These are phyloP conservation scores for Carollia perspicillata DNA, from an alignment of 2,113 vertebrate species.

Conservation along the genomic window DNA sequence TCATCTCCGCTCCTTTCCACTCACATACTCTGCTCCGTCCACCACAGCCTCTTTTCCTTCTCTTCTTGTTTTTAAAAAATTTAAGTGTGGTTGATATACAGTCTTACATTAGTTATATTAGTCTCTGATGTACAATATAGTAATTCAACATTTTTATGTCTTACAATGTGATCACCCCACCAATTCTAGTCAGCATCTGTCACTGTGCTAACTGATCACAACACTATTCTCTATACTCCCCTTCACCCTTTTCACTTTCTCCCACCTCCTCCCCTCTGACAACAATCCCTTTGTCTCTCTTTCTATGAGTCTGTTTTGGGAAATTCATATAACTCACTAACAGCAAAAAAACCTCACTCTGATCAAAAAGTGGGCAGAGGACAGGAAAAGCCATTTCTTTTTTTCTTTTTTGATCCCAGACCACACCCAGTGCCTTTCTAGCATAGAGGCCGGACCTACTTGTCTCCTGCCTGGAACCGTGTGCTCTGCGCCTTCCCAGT, in stretches of 20 bases:
- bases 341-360: neutral
- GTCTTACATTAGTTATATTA: neutral
- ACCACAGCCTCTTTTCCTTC: neutral
- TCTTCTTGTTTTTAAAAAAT: neutral
- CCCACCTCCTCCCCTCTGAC: neutral
- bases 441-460: neutral
- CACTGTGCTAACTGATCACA: neutral
- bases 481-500: neutral
- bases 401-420: neutral
- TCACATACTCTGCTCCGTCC: accelerated
- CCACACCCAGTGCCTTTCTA: neutral
- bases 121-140: neutral
- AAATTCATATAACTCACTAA: neutral
- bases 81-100: neutral
- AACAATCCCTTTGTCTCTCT: neutral
- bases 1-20: neutral
- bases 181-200: too few species aligned
- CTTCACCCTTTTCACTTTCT: neutral
- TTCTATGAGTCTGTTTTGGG: neutral
- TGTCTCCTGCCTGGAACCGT: too few species aligned
- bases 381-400: neutral
- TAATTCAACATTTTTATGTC: neutral
- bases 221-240: too few species aligned
- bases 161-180: neutral
- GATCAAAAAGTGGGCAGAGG: neutral